Evolutionary conservation across 2,888 invertebrate species (phyloP), one percentile per base, ranked within the genome.

Genomic region (Macaria notata): DNA sequence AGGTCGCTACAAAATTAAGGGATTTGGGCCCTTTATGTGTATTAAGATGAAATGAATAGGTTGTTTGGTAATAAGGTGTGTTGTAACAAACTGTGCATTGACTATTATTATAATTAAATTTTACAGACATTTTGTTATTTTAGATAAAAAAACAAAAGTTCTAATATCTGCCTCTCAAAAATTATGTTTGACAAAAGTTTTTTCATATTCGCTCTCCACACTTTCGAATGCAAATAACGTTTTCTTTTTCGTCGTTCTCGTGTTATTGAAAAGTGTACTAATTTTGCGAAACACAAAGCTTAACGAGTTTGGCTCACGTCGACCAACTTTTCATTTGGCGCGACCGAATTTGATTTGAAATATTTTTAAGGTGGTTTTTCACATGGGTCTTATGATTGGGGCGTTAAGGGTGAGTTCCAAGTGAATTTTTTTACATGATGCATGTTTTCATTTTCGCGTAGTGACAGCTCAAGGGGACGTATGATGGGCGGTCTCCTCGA

Each of bases 401-500:
- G 36, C 4, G 9, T 64, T 78, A 81, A 72, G 73, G 79, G 78
- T 60, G 70, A 59, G 65, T 75, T 77, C 66, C 52, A 59, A 44
- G 60, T 31, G 42, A 54, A 49, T 61, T 56, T 57, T 19, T 65
- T 70, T 71, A 69, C 76, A 78, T 86, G 86, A 87, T 86, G 82
- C 86, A 87, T 86, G 86, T 85, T 88, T 88, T 87, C 88, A 87
- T 88, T 90, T 89, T 83, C 83, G 71, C 84, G 76, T 75, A 73
- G 74, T 88, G 90, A 88, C 88, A 90, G 83, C 79, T 77, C 79
- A 77, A 80, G 84, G 79, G 76, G 81, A 83, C 78, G 85, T 83
- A 84, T 88, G 88, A 86, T 78, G 83, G 84, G 83, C 79, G 78
- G 59, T 59, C 59, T 59, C 83, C 75, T 83, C 76, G 81, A 83